These are phyloP conservation scores for Aquatica leii DNA, from an alignment of 2,888 invertebrate genomes.

Conservation along the genomic window DNA sequence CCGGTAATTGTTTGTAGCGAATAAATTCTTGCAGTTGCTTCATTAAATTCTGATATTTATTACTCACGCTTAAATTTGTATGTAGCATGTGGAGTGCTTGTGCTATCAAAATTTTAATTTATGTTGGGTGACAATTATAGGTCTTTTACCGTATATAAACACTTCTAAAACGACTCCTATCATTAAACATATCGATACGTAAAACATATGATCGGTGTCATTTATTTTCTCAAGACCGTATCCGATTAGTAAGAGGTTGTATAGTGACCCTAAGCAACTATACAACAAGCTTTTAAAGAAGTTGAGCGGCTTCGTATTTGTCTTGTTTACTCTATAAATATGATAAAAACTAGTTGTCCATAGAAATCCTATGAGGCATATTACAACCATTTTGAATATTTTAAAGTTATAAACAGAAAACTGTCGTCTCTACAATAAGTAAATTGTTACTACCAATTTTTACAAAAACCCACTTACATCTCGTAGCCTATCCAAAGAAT, in stretches of 20 bases:
- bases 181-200: constrained; percentile 33
- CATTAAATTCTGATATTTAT: constrained; percentile 48
- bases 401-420: constrained; percentile 36
- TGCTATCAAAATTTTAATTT: too few relatives aligned
- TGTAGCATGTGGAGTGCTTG: constrained; percentile 48
- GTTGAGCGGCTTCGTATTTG: neutral
- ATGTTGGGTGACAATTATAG: neutral
- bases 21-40: constrained; percentile 60
- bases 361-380: constrained; percentile 30
- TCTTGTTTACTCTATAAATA: neutral
- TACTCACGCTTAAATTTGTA: constrained; percentile 44
- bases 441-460: neutral
- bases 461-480: constrained; percentile 45
- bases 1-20: constrained; percentile 59
- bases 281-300: constrained; percentile 8
- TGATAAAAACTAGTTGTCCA: constrained; percentile 33
- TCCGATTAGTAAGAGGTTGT: constrained; percentile 25
- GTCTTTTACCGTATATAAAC: constrained; percentile 32
- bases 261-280: constrained; percentile 22
- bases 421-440: constrained; percentile 25
- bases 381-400: constrained; percentile 27
- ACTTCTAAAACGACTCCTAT: constrained; percentile 35
- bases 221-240: constrained; percentile 15
- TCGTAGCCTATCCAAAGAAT: constrained; percentile 50
- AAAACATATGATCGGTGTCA: constrained; percentile 25